Evolutionary conservation across 2,888 invertebrate genomes (phyloP), one percentile per base, ranked within the genome.

Genomic region (Pseudoips prasinana): DNA sequence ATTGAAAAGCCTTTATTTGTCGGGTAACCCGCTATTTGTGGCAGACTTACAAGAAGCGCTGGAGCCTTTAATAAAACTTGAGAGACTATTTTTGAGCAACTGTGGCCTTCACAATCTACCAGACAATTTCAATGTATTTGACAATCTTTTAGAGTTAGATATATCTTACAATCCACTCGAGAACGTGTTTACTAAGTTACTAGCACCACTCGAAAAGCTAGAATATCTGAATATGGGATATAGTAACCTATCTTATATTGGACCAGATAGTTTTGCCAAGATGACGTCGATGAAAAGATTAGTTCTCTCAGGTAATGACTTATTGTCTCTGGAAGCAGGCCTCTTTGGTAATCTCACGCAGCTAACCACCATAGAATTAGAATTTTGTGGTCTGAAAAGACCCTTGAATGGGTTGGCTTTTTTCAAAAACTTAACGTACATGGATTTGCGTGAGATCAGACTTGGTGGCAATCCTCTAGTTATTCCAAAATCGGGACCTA

Each of bases 201-300:
- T 93, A 8, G 91, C 91, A 1, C 93, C 93, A 0, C 70, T 94
- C 1, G 90, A 91, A 39, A 91, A 92, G 7, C 73, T 94, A 18
- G 92, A 92, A 67, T 92, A 92, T 58, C 76, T 94, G 2, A 93
- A 94, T 66, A 93, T 94, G 93, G 93, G 93, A 3, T 93, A 92
- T 64, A 93, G 93, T 69, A 91, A 92, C 62, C 78, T 94, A 1
- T 92, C 92, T 0, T 89, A 90, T 46, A 85, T 94, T 33, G 91
- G 92, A 0, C 92, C 92, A 20, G 89, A 91, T 17, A 91, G 92
- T 1, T 94, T 94, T 60, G 89, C 92, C 2, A 91, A 92, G 61
- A 93, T 93, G 92, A 91, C 91, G 1, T 90, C 91, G 6, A 86
- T 94, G 76, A 92, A 91, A 58, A 89, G 89, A 29, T 77, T 94